These are phyloP conservation scores for Lerista edwardsae DNA, from an alignment of 2,797 vertebrate species.

Conservation along the genomic window DNA sequence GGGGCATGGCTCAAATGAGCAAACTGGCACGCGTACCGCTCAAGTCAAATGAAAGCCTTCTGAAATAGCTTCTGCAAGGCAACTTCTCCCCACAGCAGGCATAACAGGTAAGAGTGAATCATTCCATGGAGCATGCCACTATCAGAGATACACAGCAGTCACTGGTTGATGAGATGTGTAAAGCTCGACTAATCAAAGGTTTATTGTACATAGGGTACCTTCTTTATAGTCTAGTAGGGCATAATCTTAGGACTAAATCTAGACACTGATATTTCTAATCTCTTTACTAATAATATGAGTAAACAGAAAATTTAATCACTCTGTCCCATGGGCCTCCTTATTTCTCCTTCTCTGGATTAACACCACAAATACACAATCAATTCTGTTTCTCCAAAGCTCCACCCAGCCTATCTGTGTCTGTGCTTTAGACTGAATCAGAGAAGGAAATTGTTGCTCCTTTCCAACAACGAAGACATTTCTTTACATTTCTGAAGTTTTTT, in stretches of 20 bases:
- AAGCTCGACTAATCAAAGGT: neutral
- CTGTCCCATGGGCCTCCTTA: conserved; percentile 13
- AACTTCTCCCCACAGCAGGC: neutral
- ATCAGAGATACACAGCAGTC: neutral
- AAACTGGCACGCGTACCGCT: neutral
- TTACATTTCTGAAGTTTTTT: neutral
- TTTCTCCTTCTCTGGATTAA: too few relatives aligned
- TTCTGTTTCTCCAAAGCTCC: neutral
- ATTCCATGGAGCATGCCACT: neutral
- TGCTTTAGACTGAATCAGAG: fast-evolving
- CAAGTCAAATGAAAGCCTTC: neutral
- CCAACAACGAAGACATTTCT: neutral
- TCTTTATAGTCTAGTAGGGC: conserved; percentile 6
- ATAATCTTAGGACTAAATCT: conserved; percentile 57
- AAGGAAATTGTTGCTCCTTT: neutral
- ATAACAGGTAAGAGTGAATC: neutral
- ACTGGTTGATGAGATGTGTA: neutral
- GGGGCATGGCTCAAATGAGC: neutral
- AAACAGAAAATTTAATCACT: conserved; percentile 49
- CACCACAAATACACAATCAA: neutral
- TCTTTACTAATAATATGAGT: conserved; percentile 41
- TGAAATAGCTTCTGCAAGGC: neutral
- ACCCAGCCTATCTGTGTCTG: fast-evolving
- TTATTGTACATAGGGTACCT: conserved; percentile 20
- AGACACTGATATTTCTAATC: conserved; percentile 57